phyloP scores from a whole-genome alignment of 2,797 vertebrate species.

The Myiothlypis chrysogaster region DNA sequence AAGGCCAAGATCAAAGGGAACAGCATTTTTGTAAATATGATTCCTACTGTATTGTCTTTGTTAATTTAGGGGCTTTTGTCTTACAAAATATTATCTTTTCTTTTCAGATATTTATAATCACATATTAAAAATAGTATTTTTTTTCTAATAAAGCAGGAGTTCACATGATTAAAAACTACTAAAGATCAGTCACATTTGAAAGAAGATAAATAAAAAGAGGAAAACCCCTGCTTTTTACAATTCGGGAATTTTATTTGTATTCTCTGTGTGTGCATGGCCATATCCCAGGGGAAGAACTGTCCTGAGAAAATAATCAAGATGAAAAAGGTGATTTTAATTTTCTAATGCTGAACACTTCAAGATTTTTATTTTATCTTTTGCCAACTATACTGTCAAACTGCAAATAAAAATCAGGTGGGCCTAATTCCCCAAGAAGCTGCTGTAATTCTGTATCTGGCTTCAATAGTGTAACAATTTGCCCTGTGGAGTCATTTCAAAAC shows the following conservation, averaged over 20 bases:
- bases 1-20: not conserved
- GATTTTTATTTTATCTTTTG: not conserved
- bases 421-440: not conserved
- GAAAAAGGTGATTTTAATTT: not conserved
- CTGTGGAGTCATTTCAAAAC: not conserved
- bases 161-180: not conserved
- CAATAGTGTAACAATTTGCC: not conserved
- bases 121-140: not conserved
- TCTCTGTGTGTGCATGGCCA: not conserved
- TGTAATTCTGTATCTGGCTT: not conserved
- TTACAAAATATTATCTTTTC: not conserved
- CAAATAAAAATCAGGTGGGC: not conserved
- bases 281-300: not conserved
- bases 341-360: not conserved
- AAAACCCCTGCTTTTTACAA: not conserved
- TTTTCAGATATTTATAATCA: not conserved
- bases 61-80: not conserved
- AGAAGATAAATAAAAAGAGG: not conserved
- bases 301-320: not conserved
- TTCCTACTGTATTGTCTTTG: not conserved
- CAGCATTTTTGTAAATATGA: not conserved
- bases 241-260: fast-evolving
- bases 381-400: not conserved
- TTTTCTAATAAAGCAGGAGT: not conserved
- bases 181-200: not conserved